A percentile compares a stretch with the other conserved stretches of the same genome.
These are phyloP conservation scores for Xestia xanthographa DNA, from an alignment of 2,888 invertebrate species.

Conservation along the genomic window DNA sequence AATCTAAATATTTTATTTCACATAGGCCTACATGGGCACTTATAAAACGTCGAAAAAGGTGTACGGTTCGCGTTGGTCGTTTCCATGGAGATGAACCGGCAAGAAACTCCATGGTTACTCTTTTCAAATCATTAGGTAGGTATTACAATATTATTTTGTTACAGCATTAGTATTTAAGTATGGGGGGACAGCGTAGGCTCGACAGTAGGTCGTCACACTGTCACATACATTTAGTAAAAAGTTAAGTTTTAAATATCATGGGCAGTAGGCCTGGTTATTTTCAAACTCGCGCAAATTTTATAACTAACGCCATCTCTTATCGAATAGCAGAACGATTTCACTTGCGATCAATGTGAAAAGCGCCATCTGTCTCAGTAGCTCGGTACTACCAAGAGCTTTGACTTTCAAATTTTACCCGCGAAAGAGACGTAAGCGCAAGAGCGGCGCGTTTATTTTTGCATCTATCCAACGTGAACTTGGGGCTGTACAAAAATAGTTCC, in stretches of 20 bases:
- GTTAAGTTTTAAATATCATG: not conserved
- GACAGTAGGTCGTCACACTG: no score
- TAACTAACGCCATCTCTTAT: slow-evolving; percentile 69
- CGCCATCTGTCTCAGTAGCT: slow-evolving; percentile 74
- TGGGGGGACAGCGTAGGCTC: no score
- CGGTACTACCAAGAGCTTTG: slow-evolving; percentile 17
- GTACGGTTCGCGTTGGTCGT: no score
- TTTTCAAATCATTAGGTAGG: no score
- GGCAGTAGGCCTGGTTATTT: not conserved
- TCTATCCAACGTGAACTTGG: slow-evolving; percentile 87
- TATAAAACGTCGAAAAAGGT: no score
- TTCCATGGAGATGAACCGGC: no score
- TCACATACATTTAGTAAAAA: no score
- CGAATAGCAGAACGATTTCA: slow-evolving; percentile 52
- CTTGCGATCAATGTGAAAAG: slow-evolving; percentile 35
- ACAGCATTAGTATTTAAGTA: no score
- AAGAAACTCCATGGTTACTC: no score
- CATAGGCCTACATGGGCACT: no score
- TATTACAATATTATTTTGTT: no score
- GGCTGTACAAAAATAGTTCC: slow-evolving; percentile 86
- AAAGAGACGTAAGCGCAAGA: slow-evolving; percentile 64
- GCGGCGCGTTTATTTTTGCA: slow-evolving; percentile 75
- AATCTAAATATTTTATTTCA: no score
- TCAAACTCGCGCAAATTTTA: not conserved
- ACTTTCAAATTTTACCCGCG: slow-evolving; percentile 53